Evolutionary conservation across 2,113 vertebrate species (phyloP).

Genomic region (Larimichthys crocea): DNA sequence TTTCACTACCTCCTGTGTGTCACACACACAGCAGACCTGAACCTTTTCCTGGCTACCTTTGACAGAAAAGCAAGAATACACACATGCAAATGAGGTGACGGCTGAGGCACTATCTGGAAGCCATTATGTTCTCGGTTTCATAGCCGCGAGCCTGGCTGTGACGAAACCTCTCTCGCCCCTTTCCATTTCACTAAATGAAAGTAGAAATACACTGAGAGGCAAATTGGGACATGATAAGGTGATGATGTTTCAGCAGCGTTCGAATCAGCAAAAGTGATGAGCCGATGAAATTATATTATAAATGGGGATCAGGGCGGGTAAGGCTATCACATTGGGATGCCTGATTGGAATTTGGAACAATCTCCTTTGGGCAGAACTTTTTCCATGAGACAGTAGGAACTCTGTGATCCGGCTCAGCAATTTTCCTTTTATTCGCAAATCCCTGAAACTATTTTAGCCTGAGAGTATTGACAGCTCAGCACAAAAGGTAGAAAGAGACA

Average conservation of each 20-base stretch:
- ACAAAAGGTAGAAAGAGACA: slow-evolving; percentile 59
- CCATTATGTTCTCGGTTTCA: slow-evolving; percentile 34
- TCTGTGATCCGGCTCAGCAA: slow-evolving; percentile 71
- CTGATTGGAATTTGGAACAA: slow-evolving; percentile 78
- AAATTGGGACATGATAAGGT: slow-evolving; percentile 63
- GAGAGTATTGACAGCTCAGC: slow-evolving; percentile 63
- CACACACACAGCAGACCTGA: slow-evolving; percentile 16
- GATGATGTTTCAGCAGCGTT: slow-evolving; percentile 44
- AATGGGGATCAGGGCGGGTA: slow-evolving; percentile 50
- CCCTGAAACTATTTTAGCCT: slow-evolving; percentile 66
- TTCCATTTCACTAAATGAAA: slow-evolving; percentile 55
- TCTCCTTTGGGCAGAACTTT: slow-evolving; percentile 63
- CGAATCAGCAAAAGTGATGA: slow-evolving; percentile 63
- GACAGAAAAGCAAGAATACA: slow-evolving; percentile 22
- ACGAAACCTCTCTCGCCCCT: slow-evolving; percentile 30
- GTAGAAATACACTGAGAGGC: slow-evolving; percentile 51
- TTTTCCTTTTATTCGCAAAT: slow-evolving; percentile 66
- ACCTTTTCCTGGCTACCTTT: slow-evolving; percentile 17
- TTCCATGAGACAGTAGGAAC: slow-evolving; percentile 50
- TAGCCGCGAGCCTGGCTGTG: slow-evolving; percentile 7
- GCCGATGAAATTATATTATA: slow-evolving; percentile 67
- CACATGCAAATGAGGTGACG: slow-evolving; percentile 51
- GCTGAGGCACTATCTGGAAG: slow-evolving; percentile 30
- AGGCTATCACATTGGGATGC: slow-evolving; percentile 55
- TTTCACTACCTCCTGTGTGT: slow-evolving; percentile 10